These are phyloP conservation scores for Helicolenus hilgendorfi DNA, from an alignment of 2,797 vertebrate species.

Conservation along the genomic window DNA sequence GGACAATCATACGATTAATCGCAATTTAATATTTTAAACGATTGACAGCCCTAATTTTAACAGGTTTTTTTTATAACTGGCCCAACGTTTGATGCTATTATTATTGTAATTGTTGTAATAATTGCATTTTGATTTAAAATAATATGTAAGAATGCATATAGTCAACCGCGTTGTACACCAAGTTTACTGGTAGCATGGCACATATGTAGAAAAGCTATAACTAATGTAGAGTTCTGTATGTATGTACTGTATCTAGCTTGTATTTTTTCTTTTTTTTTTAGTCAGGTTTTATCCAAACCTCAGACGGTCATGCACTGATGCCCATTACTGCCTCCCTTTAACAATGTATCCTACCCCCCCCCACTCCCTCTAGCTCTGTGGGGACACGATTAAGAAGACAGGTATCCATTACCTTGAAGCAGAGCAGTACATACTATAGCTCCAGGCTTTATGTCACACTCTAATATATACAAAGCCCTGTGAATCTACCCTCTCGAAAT, in stretches of 20 bases:
- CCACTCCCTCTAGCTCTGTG: conserved; percentile 21
- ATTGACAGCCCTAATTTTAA: background rate
- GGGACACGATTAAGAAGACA: conserved; percentile 83
- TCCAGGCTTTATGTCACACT: conserved; percentile 79
- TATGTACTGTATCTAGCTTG: background rate
- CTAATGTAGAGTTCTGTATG: background rate
- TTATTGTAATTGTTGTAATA: too few relatives aligned
- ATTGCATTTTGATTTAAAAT: background rate
- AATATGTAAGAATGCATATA: background rate
- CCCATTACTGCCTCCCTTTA: conserved; percentile 24
- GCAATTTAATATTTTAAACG: too few relatives aligned
- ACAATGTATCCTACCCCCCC: conserved; percentile 28
- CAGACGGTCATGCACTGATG: background rate
- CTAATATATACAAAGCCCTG: conserved; percentile 86
- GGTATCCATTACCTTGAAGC: conserved; percentile 84
- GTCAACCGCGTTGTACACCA: background rate
- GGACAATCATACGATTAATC: too few relatives aligned
- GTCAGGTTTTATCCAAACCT: background rate
- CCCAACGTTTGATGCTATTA: accelerated
- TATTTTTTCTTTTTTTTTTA: background rate
- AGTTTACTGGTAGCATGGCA: background rate
- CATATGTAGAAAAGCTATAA: background rate
- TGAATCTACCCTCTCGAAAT: conserved; percentile 86
- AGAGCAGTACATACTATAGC: conserved; percentile 62
- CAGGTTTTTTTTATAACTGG: background rate